Evolutionary conservation across 2,113 vertebrate species (phyloP), one percentile per base, ranked within the genome.

Genomic region (Leptocoma aspasia): DNA sequence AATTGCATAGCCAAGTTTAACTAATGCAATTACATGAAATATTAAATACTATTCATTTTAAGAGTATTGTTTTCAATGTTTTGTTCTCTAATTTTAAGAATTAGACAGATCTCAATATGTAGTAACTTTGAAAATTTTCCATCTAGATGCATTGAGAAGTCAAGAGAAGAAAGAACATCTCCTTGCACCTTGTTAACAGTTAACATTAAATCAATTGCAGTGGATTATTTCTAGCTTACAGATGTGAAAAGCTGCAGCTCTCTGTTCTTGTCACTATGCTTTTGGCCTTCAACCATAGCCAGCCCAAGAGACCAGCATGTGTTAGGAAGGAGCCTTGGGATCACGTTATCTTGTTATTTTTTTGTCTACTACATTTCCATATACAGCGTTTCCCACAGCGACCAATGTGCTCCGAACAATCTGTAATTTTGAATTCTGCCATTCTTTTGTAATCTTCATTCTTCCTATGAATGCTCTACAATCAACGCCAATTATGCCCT

Each of bases 41-140:
- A 97, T 94, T 96, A 96, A 96, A 82, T 93, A 86, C 86, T 94
- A 92, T 82, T 96, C 81, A 97, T 49, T 92, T 95, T 92, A 93
- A 97, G 73, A 84, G 52, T 37, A 77, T 39, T 84, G 35, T 80
- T 96, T 96, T 81, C 54, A 83, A 85, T 75, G 63, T 59, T 97
- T 94, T 94, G 52, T 89, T 92, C 94, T 65, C 83, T 83, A 71
- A 80, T 90, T 96, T 94, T 94, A 91, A 93, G 97, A 95, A 94
- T 92, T 80, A 96, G 80, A 93, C 53, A 37, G 49, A 94, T 85
- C 84, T 94, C 86, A 96, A 84, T 94, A 95, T 53, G 56, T 60
- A 94, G 20, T 54, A 75, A 75, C 63, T 94, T 94, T 82, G 63
- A 91, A 86, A 94, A 66, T 69, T 75, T 91, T 95, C 79, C 87